These are phyloP conservation scores for Pegea sp. DNA, from an alignment of 23 tunicate species.

Conservation along the genomic window DNA sequence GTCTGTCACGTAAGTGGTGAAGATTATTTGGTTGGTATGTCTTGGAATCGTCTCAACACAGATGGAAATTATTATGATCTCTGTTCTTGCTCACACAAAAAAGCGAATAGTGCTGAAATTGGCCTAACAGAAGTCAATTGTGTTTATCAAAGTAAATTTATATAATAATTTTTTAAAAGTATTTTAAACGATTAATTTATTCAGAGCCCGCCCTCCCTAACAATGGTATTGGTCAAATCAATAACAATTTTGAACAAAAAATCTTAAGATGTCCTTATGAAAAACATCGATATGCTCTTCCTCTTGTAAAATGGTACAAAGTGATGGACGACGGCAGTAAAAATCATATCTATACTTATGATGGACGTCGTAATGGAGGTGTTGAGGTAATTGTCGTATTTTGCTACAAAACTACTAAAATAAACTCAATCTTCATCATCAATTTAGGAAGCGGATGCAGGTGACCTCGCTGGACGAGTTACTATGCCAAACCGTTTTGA, in stretches of 20 bases:
- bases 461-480: conserved; percentile 14
- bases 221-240: neutral
- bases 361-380: neutral
- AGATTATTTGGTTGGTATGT: conserved; percentile 5
- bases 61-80: conserved; percentile 7
- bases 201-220: too few species aligned
- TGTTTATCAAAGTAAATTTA: neutral
- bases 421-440: neutral
- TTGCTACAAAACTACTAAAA: too few species aligned
- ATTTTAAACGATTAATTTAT: too few species aligned
- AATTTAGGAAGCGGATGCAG: conserved; percentile 13
- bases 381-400: neutral
- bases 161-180: too few species aligned
- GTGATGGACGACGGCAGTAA: conserved; percentile 2
- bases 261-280: conserved; percentile 9
- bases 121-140: neutral
- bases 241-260: neutral
- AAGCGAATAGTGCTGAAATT: neutral
- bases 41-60: conserved; percentile 14
- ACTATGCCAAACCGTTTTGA: conserved; percentile 16
- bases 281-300: neutral
- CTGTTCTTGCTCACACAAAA: conserved; percentile 9
- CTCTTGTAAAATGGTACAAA: conserved; percentile 44
- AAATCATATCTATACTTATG: conserved; percentile 16
- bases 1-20: conserved; percentile 16